phyloP scores from a whole-genome alignment of 2,113 vertebrate genomes.

The Otus sunia region DNA sequence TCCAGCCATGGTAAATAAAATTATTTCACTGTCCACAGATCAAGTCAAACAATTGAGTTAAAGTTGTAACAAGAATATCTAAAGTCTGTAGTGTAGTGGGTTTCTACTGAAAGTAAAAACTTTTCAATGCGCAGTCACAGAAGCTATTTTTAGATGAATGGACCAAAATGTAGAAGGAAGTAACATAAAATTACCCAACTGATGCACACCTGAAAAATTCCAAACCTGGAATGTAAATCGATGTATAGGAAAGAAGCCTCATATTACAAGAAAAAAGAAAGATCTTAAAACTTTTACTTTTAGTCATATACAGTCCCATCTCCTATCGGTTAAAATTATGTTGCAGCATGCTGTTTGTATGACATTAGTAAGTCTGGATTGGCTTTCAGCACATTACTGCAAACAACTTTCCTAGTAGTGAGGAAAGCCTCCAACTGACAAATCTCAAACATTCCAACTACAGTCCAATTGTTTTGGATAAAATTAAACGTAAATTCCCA shows the following conservation, averaged over 20 bases:
- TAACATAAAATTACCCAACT: neutral
- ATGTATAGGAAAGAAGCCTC: neutral
- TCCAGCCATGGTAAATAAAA: neutral
- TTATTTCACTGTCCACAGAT: neutral
- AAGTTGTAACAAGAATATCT: neutral
- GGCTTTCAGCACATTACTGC: neutral
- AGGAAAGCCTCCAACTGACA: neutral
- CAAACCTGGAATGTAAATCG: neutral
- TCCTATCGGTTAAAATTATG: neutral
- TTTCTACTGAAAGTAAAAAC: neutral
- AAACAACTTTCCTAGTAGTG: neutral
- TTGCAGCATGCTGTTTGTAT: neutral
- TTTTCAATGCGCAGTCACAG: neutral
- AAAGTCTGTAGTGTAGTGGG: neutral
- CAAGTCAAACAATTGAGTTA: rapidly evolving
- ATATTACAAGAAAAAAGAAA: neutral
- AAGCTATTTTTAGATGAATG: neutral
- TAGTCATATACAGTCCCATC: neutral
- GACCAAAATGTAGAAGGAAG: neutral
- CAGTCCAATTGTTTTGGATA: neutral
- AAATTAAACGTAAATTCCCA: neutral
- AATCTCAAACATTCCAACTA: neutral
- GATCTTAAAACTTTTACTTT: neutral
- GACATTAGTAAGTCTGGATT: neutral
- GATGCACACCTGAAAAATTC: neutral